phyloP scores from a whole-genome alignment of 1,140 invertebrate species.

The Eriocheir sinensis region DNA sequence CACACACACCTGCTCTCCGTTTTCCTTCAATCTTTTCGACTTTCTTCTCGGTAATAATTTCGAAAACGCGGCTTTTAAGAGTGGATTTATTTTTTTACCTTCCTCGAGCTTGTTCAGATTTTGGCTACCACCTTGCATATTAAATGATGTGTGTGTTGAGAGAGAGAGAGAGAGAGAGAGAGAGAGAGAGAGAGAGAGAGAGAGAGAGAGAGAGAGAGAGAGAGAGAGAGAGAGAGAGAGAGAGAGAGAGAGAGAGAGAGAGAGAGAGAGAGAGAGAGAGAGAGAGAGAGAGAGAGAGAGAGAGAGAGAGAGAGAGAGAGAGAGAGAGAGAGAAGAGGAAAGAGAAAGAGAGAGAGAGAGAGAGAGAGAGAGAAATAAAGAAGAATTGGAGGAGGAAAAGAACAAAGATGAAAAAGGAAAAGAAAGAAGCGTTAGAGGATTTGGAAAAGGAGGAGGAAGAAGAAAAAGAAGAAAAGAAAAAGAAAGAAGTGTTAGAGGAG shows the following conservation, averaged over 20 bases:
- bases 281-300: neutral
- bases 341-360: neutral
- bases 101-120: neutral
- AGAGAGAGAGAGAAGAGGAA: too few species aligned
- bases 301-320: neutral
- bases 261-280: neutral
- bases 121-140: neutral
- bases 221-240: conserved; percentile 22
- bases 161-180: too few species aligned
- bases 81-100: too few species aligned
- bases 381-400: neutral
- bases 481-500: too few species aligned
- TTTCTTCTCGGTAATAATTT: neutral
- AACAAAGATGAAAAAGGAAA: too few species aligned
- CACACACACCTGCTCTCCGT: neutral
- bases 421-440: too few species aligned
- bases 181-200: neutral
- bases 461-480: too few species aligned
- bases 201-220: conserved; percentile 5
- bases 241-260: conserved; percentile 20
- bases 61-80: neutral
- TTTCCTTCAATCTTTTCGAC: neutral
- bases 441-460: neutral
- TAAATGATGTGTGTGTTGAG: neutral
- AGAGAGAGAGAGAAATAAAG: neutral